Evolutionary conservation across 2,797 vertebrate genomes (phyloP).

Genomic region (Pangasius macronema): DNA sequence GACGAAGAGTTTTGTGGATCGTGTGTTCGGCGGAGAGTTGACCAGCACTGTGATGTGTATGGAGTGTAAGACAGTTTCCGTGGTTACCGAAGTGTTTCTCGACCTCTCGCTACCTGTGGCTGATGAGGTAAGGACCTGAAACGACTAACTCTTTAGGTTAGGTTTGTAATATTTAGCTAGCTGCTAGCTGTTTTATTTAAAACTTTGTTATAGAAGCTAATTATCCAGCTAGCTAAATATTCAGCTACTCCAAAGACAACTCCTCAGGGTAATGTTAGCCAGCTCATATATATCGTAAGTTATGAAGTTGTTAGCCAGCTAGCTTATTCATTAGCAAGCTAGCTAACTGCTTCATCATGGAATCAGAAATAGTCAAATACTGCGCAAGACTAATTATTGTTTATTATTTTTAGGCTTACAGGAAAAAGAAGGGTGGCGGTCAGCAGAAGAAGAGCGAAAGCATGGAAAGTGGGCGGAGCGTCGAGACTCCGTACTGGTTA

Average conservation of each 20-base stretch:
- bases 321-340: not conserved
- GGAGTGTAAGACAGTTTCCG: slow-evolving; percentile 90
- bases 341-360: slow-evolving; percentile 35
- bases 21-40: slow-evolving; percentile 92
- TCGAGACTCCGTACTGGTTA: slow-evolving; percentile 59
- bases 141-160: not conserved
- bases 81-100: slow-evolving; percentile 93
- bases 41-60: slow-evolving; percentile 97
- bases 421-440: slow-evolving; percentile 72
- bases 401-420: slow-evolving; percentile 66
- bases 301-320: not conserved
- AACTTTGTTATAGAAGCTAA: not conserved
- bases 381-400: not conserved
- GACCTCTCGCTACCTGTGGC: slow-evolving; percentile 94
- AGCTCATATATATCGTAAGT: not conserved
- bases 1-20: slow-evolving; percentile 87
- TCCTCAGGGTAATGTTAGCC: not conserved
- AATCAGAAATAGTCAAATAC: not conserved
- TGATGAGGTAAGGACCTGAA: slow-evolving; percentile 81
- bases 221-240: not conserved
- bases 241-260: not conserved
- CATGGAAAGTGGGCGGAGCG: slow-evolving; percentile 70
- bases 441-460: slow-evolving; percentile 67
- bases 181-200: too few species aligned
- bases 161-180: not conserved